Evolutionary conservation across 2,888 invertebrate species (phyloP).

Genomic region (Megalurothrips usitatus): DNA sequence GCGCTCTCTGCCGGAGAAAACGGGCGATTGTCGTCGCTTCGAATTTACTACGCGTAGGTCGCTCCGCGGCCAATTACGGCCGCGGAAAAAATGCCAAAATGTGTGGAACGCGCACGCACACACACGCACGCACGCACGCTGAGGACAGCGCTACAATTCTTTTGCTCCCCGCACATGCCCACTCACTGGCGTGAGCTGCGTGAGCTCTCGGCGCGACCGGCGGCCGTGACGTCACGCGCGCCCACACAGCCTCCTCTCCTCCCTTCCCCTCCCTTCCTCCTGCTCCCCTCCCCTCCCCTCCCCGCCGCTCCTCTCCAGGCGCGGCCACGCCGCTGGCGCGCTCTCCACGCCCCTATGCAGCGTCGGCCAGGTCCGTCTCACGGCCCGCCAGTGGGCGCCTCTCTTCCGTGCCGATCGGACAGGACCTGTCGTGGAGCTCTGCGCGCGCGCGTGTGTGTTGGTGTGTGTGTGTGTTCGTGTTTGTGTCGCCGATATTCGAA

Average conservation of each 20-base stretch:
- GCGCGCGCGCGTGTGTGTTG: not conserved
- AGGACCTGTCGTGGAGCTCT: not conserved
- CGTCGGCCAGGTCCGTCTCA: not conserved
- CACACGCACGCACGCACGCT: not conserved
- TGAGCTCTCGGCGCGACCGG: not conserved
- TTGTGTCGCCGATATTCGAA: not conserved
- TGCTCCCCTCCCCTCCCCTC: not conserved
- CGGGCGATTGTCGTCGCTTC: too few species aligned
- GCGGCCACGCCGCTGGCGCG: not conserved
- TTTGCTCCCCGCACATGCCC: not conserved
- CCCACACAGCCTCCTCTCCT: not conserved
- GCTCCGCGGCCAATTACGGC: too few species aligned
- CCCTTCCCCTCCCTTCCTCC: not conserved
- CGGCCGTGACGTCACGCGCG: too few species aligned
- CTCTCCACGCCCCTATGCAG: not conserved
- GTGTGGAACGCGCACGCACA: not conserved
- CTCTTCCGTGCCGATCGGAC: not conserved
- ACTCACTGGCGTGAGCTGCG: not conserved
- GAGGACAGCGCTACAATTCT: too few species aligned
- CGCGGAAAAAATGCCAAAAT: too few species aligned
- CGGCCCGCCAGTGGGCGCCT: not conserved
- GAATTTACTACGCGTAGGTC: too few species aligned
- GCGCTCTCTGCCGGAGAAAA: too few species aligned
- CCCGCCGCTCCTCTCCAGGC: not conserved
- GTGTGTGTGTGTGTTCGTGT: not conserved